A percentile compares a stretch with the other conserved stretches of the same genome.
Conservation (phyloP, 2,888 invertebrate species). For the Pterostichus madidus region DNA sequence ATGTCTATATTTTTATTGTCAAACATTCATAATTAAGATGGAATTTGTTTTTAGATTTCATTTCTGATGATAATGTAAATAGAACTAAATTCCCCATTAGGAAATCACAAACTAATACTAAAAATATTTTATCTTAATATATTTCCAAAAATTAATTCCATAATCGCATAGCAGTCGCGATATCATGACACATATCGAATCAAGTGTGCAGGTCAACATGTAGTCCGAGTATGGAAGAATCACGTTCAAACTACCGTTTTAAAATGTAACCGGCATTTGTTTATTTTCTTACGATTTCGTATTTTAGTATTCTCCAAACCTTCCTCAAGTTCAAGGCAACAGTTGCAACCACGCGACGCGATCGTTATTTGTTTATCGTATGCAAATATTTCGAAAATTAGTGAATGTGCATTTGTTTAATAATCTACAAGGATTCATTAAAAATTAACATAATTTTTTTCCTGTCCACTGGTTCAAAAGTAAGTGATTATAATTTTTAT, state of each 20-base stretch:
- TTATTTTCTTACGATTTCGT: constrained; percentile 49
- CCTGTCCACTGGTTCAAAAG: constrained; percentile 15
- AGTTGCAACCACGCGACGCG: background rate
- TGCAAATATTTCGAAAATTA: constrained; percentile 22
- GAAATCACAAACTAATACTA: too few relatives aligned
- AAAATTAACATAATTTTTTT: constrained; percentile 32
- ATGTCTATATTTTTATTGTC: too few relatives aligned
- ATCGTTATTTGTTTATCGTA: constrained; percentile 21
- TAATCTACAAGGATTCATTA: constrained; percentile 5
- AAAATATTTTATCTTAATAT: too few relatives aligned
- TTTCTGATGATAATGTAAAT: too few relatives aligned
- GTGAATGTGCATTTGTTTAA: constrained; percentile 34
- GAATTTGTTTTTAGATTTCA: too few relatives aligned
- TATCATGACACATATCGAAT: too few relatives aligned
- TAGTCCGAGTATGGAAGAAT: constrained; percentile 7
- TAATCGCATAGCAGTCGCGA: too few relatives aligned
- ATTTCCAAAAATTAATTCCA: too few relatives aligned
- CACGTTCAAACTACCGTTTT: constrained; percentile 44
- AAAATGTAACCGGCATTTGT: constrained; percentile 33
- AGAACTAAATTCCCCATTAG: too few relatives aligned
- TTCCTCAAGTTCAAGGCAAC: constrained; percentile 56
- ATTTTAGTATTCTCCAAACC: constrained; percentile 59
- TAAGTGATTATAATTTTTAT: constrained; percentile 36
- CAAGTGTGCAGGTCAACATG: background rate
- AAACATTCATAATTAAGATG: too few relatives aligned